These are phyloP conservation scores for Polymixis flavicincta DNA, from an alignment of 2,888 invertebrate species.

Conservation along the genomic window DNA sequence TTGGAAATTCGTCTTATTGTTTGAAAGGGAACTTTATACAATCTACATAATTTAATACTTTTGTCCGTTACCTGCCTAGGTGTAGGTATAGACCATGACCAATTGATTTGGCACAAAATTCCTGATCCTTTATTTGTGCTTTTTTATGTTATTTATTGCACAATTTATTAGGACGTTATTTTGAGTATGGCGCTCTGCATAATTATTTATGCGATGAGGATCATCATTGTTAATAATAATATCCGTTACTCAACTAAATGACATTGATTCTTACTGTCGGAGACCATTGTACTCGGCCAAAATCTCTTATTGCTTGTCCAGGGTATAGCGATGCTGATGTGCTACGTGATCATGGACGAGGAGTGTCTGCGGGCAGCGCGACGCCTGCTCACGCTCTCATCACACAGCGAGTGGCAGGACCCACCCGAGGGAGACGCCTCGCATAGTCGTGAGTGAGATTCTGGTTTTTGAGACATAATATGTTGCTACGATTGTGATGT, in stretches of 20 bases:
- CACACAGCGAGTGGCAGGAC: conserved; percentile 86
- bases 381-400: conserved; percentile 78
- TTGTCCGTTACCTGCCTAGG: too few species aligned
- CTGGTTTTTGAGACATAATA: neutral
- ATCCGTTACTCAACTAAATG: neutral
- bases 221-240: too few species aligned
- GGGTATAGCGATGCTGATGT: conserved; percentile 91
- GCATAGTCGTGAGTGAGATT: conserved; percentile 90
- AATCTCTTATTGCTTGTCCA: conserved; percentile 65
- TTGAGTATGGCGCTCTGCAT: too few species aligned
- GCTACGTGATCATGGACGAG: conserved; percentile 91
- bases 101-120: too few species aligned
- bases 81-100: too few species aligned
- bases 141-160: too few species aligned
- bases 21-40: too few species aligned
- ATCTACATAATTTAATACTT: too few species aligned
- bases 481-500: neutral
- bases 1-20: too few species aligned
- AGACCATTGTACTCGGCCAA: neutral
- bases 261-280: neutral
- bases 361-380: conserved; percentile 87
- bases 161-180: too few species aligned
- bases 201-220: too few species aligned
- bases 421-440: conserved; percentile 91
- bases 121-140: too few species aligned